These are phyloP conservation scores for Sprattus sprattus DNA, from an alignment of 2,113 vertebrate genomes.

Conservation along the genomic window DNA sequence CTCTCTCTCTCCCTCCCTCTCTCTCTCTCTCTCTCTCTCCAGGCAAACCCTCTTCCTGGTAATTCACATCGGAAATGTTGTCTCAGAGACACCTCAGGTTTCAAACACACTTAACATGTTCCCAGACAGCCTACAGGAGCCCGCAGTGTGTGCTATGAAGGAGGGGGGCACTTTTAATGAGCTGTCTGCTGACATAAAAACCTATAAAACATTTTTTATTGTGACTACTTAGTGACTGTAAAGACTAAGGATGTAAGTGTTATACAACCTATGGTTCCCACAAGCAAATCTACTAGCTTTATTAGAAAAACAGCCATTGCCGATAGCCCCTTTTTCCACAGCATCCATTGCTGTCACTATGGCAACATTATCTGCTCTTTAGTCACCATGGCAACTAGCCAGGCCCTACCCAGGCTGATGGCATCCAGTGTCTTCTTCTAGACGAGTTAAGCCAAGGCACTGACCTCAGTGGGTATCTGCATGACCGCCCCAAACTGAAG, in stretches of 20 bases:
- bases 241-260: not conserved
- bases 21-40: too few species aligned
- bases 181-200: not conserved
- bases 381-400: constrained; percentile 60
- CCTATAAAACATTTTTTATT: not conserved
- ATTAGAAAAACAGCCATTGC: constrained; percentile 19
- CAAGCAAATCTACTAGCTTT: not conserved
- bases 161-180: not conserved
- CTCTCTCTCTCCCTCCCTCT: too few species aligned
- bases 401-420: constrained; percentile 33
- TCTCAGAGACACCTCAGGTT: not conserved
- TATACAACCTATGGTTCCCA: too few species aligned
- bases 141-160: not conserved
- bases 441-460: constrained; percentile 15
- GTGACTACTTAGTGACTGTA: not conserved
- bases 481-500: constrained; percentile 1
- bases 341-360: constrained; percentile 60
- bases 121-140: not conserved
- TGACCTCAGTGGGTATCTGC: constrained; percentile 44
- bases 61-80: not conserved
- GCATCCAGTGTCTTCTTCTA: constrained; percentile 18
- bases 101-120: not conserved
- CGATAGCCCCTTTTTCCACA: constrained; percentile 40
- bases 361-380: constrained; percentile 56
- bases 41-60: too few species aligned